phyloP scores from a whole-genome alignment of 2,888 invertebrate species.

The Drosophila mimetica region DNA sequence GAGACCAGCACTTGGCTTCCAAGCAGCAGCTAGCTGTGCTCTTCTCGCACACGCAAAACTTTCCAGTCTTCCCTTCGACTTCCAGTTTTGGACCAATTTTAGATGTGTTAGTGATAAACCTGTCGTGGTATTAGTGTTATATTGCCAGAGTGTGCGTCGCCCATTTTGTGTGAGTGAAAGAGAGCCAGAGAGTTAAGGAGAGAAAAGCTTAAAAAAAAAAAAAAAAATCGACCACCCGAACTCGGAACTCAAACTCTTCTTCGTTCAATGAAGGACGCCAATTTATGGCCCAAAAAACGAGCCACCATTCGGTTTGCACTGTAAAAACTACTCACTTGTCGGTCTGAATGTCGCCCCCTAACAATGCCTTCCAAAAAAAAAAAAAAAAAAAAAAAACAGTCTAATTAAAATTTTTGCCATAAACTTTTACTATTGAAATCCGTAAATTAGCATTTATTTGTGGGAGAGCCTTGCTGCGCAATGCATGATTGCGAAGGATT shows the following conservation, averaged over 20 bases:
- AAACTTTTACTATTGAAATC: slow-evolving; percentile 55
- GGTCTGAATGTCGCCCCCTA: slow-evolving; percentile 15
- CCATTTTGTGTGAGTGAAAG: slow-evolving; percentile 68
- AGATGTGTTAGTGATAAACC: slow-evolving; percentile 52
- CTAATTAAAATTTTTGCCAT: slow-evolving; percentile 68
- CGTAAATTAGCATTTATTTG: slow-evolving; percentile 59
- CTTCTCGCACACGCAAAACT: slow-evolving; percentile 36
- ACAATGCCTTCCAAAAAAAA: slow-evolving; percentile 28
- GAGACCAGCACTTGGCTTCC: slow-evolving; percentile 28
- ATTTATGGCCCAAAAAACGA: slow-evolving; percentile 74
- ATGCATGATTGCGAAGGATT: slow-evolving; percentile 8
- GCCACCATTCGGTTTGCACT: slow-evolving; percentile 22
- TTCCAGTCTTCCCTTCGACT: slow-evolving; percentile 61
- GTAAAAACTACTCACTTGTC: slow-evolving; percentile 39
- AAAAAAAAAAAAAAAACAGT: slow-evolving; percentile 45
- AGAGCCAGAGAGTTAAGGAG: slow-evolving; percentile 5
- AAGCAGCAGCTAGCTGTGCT: slow-evolving; percentile 21
- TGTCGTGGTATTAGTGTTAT: slow-evolving; percentile 48
- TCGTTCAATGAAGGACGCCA: slow-evolving; percentile 84
- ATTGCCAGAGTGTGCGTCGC: slow-evolving; percentile 49
- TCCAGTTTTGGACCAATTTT: slow-evolving; percentile 49
- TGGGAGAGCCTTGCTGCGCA: slow-evolving; percentile 24
- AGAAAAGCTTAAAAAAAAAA: slow-evolving; percentile 4
- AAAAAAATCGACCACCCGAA: slow-evolving; percentile 1
- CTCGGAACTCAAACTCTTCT: slow-evolving; percentile 33